Conservation (phyloP, 2,888 invertebrate species). For the Drosophila mimica region DNA sequence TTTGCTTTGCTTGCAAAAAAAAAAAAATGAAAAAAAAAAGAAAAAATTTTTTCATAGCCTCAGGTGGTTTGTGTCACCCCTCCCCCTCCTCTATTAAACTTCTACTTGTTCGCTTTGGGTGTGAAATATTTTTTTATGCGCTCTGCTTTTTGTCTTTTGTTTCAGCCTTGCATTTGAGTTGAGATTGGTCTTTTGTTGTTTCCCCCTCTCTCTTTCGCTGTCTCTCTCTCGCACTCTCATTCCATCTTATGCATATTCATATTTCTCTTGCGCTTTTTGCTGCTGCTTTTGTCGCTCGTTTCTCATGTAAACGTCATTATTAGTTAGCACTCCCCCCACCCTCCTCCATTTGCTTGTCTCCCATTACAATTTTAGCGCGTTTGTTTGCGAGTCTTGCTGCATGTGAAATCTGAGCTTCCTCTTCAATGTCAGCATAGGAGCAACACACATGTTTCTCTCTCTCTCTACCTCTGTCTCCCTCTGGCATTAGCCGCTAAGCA, state of each 20-base stretch:
- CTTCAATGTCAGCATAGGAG: conserved; percentile 64
- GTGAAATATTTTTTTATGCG: conserved; percentile 54
- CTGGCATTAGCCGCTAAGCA: conserved; percentile 59
- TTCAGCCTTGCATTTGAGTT: conserved; percentile 51
- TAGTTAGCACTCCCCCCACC: conserved; percentile 45
- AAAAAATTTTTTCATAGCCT: conserved; percentile 39
- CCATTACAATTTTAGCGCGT: conserved; percentile 58
- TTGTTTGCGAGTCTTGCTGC: conserved; percentile 15
- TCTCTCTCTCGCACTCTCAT: neutral
- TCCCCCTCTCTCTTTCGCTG: neutral
- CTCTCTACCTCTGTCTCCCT: neutral
- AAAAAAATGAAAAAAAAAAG: neutral
- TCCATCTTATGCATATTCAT: conserved; percentile 67
- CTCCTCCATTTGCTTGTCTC: conserved; percentile 40
- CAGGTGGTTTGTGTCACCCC: conserved; percentile 57
- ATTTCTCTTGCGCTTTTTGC: conserved; percentile 66
- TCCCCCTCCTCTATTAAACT: conserved; percentile 4
- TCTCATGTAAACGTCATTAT: conserved; percentile 74
- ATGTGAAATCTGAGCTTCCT: conserved; percentile 78
- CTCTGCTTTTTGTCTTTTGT: conserved; percentile 44
- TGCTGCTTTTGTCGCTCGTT: conserved; percentile 42
- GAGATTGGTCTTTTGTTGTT: conserved; percentile 5
- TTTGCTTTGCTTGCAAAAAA: conserved; percentile 43
- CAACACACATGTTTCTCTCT: conserved; percentile 11
- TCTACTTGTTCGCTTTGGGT: conserved; percentile 26